Base-by-base conservation (phyloP, 2,797 vertebrate species). In the Carcharodon carcharias region DNA sequence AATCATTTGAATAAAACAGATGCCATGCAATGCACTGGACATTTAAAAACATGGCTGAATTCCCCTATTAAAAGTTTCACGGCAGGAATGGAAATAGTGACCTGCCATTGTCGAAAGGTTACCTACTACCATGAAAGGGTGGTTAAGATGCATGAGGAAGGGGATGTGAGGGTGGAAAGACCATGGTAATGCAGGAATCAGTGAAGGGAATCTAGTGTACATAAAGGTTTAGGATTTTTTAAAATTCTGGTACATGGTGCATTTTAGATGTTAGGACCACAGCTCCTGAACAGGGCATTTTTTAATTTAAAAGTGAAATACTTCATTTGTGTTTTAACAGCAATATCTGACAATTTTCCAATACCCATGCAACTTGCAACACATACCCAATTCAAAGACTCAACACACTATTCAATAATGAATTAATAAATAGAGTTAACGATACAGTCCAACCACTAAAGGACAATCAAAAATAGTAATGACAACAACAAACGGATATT, bases 61-160 rank as follows among this genome's bases (percentile, higher is more conserved):
- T 95, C 45, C 63, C 94, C 94, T 95, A 95, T 95, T 95, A 95
- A 95, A 95, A 95, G 94, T 95, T 95, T 77, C 69, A 95, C 69
- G 94, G 77, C 94, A 95, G 69, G 69, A 95, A 73, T 95, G 45
- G 94, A 31, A 77, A 95, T 35, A 95, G 69, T 95, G 69, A 95
- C 50, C 67, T 56, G 73, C 26, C 28, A 28, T 73, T 54, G 54
- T 58, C 3, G 45, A 95, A 95, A 77, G 69, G 54, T 95, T 73
- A 95, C 69, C 94, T 31, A 95, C 54, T 73, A 77, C 94, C 28
- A 77, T 95, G 40, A 95, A 54, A 73, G 28, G 11, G 26, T 56
- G 54, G 28, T 58, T 77, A 71, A 21, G 50, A 54, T n/a, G 45
- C 28, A n/a, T 58, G 18, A 67, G 58, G 65, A 35, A 11, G 73